Percentiles rank a stretch among this genome's conserved stretches.
Conservation (phyloP, 2,113 vertebrate species). For the Rhadina sibilatrix region DNA sequence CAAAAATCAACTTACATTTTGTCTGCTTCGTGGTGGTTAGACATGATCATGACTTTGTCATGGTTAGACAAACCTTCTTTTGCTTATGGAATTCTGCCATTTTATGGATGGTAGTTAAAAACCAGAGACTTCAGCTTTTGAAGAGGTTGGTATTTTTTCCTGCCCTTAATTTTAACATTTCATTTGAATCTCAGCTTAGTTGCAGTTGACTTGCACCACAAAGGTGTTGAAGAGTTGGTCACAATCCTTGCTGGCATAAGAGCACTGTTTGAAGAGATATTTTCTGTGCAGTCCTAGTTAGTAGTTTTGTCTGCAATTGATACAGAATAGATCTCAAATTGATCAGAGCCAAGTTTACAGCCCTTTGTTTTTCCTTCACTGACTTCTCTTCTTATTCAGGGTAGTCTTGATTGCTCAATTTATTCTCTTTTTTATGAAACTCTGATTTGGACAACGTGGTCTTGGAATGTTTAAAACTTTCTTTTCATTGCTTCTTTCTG, state of each 20-base stretch:
- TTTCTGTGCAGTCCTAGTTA: neutral
- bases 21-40: neutral
- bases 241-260: neutral
- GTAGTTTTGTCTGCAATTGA: neutral
- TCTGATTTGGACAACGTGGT: neutral
- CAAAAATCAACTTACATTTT: neutral
- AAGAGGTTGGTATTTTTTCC: neutral
- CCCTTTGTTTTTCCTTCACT: neutral
- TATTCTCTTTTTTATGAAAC: neutral
- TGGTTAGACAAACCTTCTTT: neutral
- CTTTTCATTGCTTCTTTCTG: neutral
- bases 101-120: neutral
- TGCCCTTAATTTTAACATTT: neutral
- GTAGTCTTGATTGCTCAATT: neutral
- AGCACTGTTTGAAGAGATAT: neutral
- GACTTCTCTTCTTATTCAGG: neutral
- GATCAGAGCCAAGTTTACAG: neutral
- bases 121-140: neutral
- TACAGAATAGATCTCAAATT: neutral
- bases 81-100: neutral
- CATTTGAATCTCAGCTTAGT: neutral
- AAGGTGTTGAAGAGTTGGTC: neutral
- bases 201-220: neutral
- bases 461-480: neutral
- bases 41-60: neutral